These are phyloP conservation scores for Oncorhynchus keta DNA, from an alignment of 2,113 vertebrate species.

Conservation along the genomic window DNA sequence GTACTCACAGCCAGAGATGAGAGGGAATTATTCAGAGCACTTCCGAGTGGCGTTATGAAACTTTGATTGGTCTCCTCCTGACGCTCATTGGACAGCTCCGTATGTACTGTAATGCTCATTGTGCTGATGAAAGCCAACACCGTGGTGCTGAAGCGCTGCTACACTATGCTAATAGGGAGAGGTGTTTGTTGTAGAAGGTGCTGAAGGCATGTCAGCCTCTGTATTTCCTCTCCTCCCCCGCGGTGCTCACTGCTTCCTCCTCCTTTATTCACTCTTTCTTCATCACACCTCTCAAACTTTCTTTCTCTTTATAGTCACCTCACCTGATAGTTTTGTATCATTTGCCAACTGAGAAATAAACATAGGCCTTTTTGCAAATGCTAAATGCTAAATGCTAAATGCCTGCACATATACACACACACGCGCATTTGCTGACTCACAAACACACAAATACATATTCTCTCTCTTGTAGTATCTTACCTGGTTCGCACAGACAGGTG, in stretches of 20 bases:
- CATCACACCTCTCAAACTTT: constrained; percentile 7
- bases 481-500: constrained; percentile 86
- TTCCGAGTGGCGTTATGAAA: constrained; percentile 51
- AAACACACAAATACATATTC: background rate
- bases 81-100: constrained; percentile 41
- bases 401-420: background rate
- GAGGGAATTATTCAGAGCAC: constrained; percentile 68
- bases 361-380: background rate
- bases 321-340: background rate
- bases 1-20: constrained; percentile 39
- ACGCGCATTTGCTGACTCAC: background rate
- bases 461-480: constrained; percentile 77
- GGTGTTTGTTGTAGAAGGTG: constrained; percentile 58
- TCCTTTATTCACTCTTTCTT: constrained; percentile 14
- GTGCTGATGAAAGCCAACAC: constrained; percentile 61
- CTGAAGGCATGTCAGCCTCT: constrained; percentile 44
- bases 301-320: background rate
- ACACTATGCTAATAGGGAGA: constrained; percentile 48
- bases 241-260: background rate
- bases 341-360: background rate
- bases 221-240: background rate
- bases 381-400: background rate
- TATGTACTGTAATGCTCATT: constrained; percentile 63
- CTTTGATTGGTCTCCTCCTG: constrained; percentile 65
- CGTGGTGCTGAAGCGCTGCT: constrained; percentile 40